phyloP scores from a whole-genome alignment of 2,797 vertebrate genomes.

The Sebastes diaconus region DNA sequence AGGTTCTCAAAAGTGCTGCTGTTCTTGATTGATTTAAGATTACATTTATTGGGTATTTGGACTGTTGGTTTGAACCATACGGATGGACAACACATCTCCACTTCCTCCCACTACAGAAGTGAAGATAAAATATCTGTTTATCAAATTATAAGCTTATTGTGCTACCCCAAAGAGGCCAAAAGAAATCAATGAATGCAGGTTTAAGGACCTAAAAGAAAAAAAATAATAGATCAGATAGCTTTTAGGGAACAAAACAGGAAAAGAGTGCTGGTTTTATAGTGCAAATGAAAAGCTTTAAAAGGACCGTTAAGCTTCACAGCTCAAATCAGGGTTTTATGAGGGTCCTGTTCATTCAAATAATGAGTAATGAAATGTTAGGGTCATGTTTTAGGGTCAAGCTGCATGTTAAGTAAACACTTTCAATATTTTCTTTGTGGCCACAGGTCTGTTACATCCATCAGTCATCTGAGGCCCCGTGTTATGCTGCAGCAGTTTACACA shows the following conservation, averaged over 20 bases:
- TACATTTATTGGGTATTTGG: background rate
- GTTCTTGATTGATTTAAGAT: background rate
- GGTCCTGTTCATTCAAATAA: background rate
- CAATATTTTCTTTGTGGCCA: constrained; percentile 6
- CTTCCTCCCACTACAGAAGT: no score
- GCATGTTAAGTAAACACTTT: background rate
- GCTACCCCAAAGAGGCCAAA: no score
- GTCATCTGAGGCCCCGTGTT: background rate
- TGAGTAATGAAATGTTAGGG: background rate
- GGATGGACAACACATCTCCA: accelerated
- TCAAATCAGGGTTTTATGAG: background rate
- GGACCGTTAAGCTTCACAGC: background rate
- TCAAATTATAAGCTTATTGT: no score
- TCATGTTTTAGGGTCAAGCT: background rate
- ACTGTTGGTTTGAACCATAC: background rate
- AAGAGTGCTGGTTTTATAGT: background rate
- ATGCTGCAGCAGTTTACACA: background rate
- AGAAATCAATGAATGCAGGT: no score
- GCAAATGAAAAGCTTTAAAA: background rate
- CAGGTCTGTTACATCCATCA: background rate
- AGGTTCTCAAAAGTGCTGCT: background rate
- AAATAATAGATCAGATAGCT: background rate
- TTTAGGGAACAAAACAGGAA: background rate
- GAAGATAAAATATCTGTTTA: no score
- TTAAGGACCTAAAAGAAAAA: no score